Conservation (phyloP, 37 sponge, comb jelly and placozoan species). For the Geodia barretti region DNA sequence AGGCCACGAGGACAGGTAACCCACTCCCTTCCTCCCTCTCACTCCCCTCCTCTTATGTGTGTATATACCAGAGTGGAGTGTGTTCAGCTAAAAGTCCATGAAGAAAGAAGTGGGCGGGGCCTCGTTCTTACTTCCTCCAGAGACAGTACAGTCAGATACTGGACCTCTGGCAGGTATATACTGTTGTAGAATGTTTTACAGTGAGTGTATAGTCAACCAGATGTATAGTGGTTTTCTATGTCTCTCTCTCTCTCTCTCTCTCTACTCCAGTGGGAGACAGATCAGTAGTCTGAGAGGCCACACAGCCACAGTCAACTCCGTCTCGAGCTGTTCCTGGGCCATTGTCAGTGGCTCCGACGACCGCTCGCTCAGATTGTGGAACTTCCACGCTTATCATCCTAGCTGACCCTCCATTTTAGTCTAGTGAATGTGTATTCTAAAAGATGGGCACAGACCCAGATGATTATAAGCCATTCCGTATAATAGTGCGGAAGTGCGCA, state of each 20-base stretch:
- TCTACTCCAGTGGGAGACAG: slow-evolving; percentile 43
- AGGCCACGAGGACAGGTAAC: slow-evolving; percentile 66
- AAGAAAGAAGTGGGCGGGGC: no score
- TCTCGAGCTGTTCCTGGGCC: slow-evolving; percentile 14
- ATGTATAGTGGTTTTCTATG: no score
- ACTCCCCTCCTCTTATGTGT: not conserved
- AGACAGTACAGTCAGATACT: slow-evolving; percentile 63
- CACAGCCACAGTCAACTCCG: slow-evolving; percentile 12
- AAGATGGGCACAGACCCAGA: no score
- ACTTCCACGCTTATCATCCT: slow-evolving; percentile 66
- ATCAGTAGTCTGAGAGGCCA: slow-evolving; percentile 29
- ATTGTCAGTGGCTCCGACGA: slow-evolving; percentile 42
- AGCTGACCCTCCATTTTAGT: no score
- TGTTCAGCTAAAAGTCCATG: slow-evolving; percentile 38
- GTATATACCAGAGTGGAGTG: slow-evolving; percentile 44
- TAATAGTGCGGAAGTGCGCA: no score
- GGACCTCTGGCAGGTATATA: slow-evolving; percentile 55
- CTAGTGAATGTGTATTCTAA: no score
- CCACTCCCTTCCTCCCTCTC: not conserved
- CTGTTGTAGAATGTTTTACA: not conserved
- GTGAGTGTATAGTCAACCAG: no score
- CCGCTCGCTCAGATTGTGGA: slow-evolving; percentile 29
- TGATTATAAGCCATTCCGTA: no score
- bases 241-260: not conserved
- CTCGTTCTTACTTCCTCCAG: slow-evolving; percentile 38